Conservation (phyloP, 2,888 invertebrate genomes). For the Dione juno region DNA sequence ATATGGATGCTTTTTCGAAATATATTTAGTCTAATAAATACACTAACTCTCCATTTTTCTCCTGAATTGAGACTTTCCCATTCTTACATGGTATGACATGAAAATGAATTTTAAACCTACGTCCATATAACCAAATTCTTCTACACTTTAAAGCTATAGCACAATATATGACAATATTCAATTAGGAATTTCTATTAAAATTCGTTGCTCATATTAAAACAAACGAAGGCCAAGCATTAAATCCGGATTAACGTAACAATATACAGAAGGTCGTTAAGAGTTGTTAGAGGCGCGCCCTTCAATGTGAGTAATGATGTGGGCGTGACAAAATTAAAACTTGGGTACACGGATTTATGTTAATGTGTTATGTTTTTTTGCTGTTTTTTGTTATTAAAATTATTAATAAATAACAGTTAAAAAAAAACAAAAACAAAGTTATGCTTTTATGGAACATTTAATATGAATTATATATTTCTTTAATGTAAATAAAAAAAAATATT, state of each 20-base stretch:
- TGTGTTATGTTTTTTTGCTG: neutral
- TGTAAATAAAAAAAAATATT: too few species aligned
- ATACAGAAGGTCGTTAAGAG: slow-evolving; percentile 15
- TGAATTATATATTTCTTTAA: too few species aligned
- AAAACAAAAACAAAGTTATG: too few species aligned
- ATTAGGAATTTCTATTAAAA: neutral
- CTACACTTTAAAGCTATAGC: neutral
- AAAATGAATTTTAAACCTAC: too few species aligned
- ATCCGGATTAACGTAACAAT: slow-evolving; percentile 34
- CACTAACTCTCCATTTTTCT: too few species aligned
- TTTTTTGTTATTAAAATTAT: neutral
- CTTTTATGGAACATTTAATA: too few species aligned
- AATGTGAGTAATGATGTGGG: slow-evolving; percentile 25
- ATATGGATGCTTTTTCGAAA: too few species aligned
- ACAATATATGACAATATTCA: neutral
- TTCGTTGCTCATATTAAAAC: neutral
- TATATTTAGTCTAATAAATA: too few species aligned
- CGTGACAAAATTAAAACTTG: slow-evolving; percentile 24
- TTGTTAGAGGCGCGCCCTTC: slow-evolving; percentile 21
- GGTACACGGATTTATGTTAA: slow-evolving; percentile 7
- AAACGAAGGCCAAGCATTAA: neutral
- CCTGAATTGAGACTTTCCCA: too few species aligned
- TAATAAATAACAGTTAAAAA: too few species aligned
- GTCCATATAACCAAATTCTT: neutral
- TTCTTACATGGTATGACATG: too few species aligned